Evolutionary conservation across 2,888 invertebrate genomes (phyloP).

Genomic region (Leucania comma): DNA sequence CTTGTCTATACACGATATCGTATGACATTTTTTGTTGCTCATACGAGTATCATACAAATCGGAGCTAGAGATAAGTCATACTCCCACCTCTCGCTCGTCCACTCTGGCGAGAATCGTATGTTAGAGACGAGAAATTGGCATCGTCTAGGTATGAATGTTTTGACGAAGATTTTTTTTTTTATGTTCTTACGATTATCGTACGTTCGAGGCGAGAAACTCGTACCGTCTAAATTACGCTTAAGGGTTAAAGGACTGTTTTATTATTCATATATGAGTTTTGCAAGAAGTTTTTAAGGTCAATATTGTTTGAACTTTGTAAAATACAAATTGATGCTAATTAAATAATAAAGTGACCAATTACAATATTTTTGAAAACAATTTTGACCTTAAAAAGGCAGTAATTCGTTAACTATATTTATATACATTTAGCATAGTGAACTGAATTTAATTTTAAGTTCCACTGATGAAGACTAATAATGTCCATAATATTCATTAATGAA

Average conservation of each 20-base stretch:
- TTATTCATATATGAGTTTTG: conserved; percentile 13
- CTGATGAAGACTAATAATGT: conserved; percentile 46
- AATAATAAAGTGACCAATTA: conserved; percentile 23
- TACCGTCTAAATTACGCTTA: too few relatives aligned
- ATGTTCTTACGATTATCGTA: too few relatives aligned
- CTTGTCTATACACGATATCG: too few relatives aligned
- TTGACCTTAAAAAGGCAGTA: conserved; percentile 11
- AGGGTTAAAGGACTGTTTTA: conserved; percentile 2
- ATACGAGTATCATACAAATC: too few relatives aligned
- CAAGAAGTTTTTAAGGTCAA: conserved; percentile 33
- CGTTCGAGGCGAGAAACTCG: too few relatives aligned
- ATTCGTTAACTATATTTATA: conserved; percentile 41
- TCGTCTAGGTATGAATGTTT: too few relatives aligned
- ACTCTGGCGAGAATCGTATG: too few relatives aligned
- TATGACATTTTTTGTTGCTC: too few relatives aligned
- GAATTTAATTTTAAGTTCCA: conserved; percentile 47
- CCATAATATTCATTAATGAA: conserved; percentile 52
- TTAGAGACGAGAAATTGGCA: too few relatives aligned
- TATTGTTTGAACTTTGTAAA: conserved; percentile 28
- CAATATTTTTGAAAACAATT: conserved; percentile 34
- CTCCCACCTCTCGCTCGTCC: too few relatives aligned
- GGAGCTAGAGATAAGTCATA: too few relatives aligned
- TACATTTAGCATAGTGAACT: conserved; percentile 36
- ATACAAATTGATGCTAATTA: conserved; percentile 24
- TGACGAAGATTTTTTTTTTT: too few relatives aligned